These are phyloP conservation scores for Bombus cullumanus DNA, from an alignment of 1,140 invertebrate genomes.

Conservation along the genomic window DNA sequence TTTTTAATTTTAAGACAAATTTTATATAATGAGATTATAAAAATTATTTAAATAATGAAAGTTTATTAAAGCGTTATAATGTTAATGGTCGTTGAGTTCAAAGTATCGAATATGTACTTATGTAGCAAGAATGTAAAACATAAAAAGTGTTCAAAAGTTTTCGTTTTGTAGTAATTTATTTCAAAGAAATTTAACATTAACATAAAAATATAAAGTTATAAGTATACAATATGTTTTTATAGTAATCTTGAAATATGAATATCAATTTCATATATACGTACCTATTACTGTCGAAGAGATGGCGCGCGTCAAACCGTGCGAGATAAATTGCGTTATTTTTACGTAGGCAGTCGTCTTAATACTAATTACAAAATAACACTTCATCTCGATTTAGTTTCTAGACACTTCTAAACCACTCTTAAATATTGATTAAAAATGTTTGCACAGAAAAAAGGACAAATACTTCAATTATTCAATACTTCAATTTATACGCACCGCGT, in stretches of 20 bases:
- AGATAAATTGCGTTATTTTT: neutral
- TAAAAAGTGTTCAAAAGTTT: neutral
- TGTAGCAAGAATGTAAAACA: neutral
- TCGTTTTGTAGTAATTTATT: slow-evolving; percentile 5
- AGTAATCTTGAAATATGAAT: neutral
- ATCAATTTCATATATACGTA: slow-evolving; percentile 7
- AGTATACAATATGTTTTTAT: neutral
- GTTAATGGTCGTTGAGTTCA: neutral
- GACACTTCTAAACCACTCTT: neutral
- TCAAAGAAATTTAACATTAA: neutral
- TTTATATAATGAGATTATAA: neutral
- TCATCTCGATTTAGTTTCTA: neutral
- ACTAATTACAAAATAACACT: neutral
- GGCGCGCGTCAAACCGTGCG: neutral
- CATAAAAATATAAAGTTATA: neutral
- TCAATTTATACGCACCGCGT: neutral
- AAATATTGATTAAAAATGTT: neutral
- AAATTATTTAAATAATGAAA: neutral
- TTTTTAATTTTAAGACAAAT: neutral
- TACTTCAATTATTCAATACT: neutral
- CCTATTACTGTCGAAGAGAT: neutral
- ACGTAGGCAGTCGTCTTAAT: neutral
- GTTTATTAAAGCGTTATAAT: neutral
- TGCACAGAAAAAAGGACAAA: neutral
- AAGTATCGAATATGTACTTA: neutral